phyloP scores from a whole-genome alignment of 1,140 invertebrate genomes.

The Papilio dardanus region DNA sequence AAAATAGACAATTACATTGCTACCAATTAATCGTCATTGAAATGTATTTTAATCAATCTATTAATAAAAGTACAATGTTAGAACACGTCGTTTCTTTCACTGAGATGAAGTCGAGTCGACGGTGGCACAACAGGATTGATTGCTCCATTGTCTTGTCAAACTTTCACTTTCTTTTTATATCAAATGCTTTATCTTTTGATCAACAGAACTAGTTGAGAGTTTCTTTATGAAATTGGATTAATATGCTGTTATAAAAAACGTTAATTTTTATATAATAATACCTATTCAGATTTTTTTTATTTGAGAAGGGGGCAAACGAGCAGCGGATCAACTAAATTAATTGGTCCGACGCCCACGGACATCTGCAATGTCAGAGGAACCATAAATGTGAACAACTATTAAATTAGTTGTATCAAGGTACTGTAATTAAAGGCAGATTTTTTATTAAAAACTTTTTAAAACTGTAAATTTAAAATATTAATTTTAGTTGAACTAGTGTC shows the following conservation, averaged over 20 bases:
- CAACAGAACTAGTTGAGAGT: neutral
- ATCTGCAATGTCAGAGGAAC: too few relatives aligned
- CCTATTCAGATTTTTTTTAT: too few relatives aligned
- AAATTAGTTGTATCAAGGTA: too few relatives aligned
- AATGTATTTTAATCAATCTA: neutral
- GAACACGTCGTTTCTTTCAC: neutral
- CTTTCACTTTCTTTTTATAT: slow-evolving; percentile 27
- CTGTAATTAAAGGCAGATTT: too few relatives aligned
- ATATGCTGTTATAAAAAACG: neutral
- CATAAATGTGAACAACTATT: too few relatives aligned
- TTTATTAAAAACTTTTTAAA: too few relatives aligned
- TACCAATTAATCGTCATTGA: neutral
- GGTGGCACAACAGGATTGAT: slow-evolving; percentile 14
- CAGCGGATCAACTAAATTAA: too few relatives aligned
- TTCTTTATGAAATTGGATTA: slow-evolving; percentile 4
- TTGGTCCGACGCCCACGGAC: too few relatives aligned
- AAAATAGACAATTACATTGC: neutral
- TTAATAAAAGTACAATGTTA: neutral
- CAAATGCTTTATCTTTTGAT: slow-evolving; percentile 14
- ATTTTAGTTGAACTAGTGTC: neutral
- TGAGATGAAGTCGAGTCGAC: neutral
- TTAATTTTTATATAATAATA: neutral
- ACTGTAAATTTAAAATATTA: too few relatives aligned
- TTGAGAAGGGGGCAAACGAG: too few relatives aligned
- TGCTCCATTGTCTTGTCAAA: slow-evolving; percentile 21